These are phyloP conservation scores for Chrysomallon squamiferum DNA, from an alignment of 1,140 invertebrate species.

Conservation along the genomic window DNA sequence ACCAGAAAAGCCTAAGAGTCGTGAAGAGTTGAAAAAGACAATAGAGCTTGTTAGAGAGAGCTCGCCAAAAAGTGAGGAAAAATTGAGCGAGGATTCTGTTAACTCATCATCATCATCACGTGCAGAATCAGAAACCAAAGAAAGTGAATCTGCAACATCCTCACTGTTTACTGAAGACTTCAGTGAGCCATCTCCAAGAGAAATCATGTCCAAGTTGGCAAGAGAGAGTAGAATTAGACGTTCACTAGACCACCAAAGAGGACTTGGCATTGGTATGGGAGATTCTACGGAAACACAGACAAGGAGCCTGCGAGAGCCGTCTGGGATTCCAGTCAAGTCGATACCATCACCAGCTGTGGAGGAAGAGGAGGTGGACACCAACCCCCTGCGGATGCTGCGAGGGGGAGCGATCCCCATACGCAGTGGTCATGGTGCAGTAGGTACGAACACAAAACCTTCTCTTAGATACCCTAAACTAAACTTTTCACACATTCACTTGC, in stretches of 20 bases:
- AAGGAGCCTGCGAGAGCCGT: slow-evolving; percentile 49
- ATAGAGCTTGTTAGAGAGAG: slow-evolving; percentile 28
- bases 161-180: slow-evolving; percentile 54
- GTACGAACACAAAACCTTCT: slow-evolving; percentile 40
- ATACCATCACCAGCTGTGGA: slow-evolving; percentile 19
- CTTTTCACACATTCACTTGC: slow-evolving; percentile 26
- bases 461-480: slow-evolving; percentile 45
- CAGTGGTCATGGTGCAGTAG: slow-evolving; percentile 47
- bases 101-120: slow-evolving; percentile 13
- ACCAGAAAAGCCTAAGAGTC: slow-evolving; percentile 14
- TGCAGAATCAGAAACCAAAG: slow-evolving; percentile 4
- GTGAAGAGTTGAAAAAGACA: slow-evolving; percentile 24
- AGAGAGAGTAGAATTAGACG: slow-evolving; percentile 49
- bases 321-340: slow-evolving; percentile 50
- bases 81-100: slow-evolving; percentile 1
- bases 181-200: slow-evolving; percentile 51
- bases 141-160: slow-evolving; percentile 8
- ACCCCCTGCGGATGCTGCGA: slow-evolving; percentile 78
- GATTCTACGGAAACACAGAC: slow-evolving; percentile 18
- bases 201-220: slow-evolving; percentile 52
- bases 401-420: slow-evolving; percentile 54
- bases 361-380: slow-evolving; percentile 66
- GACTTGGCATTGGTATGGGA: slow-evolving; percentile 27
- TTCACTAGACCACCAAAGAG: slow-evolving; percentile 52
- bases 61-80: slow-evolving; percentile 5